Percentiles rank a stretch among this genome's conserved stretches.
Evolutionary conservation across 2,113 vertebrate genomes (phyloP).

Genomic region (Sorex fumeus): DNA sequence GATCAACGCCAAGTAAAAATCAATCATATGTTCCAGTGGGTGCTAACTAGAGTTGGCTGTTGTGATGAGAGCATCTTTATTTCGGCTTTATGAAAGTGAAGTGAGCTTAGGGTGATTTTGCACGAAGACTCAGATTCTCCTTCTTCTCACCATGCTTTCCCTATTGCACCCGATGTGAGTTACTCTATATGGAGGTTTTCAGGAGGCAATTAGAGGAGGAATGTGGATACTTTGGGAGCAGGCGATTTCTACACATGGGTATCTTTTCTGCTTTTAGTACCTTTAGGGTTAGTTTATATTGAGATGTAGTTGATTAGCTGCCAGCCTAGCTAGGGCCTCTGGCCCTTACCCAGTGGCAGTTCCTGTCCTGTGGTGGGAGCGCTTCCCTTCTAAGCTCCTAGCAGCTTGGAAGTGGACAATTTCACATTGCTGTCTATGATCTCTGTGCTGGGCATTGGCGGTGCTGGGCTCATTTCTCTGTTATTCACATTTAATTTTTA

Average conservation of each 20-base stretch:
- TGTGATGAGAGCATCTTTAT: not conserved
- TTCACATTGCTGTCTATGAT: not conserved
- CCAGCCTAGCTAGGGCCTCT: not conserved
- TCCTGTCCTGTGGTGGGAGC: not conserved
- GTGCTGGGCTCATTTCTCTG: not conserved
- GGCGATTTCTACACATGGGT: not conserved
- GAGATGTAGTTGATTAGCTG: not conserved
- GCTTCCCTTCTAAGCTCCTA: not conserved
- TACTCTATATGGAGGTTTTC: not conserved
- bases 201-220: not conserved
- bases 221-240: no score
- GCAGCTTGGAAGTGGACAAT: not conserved
- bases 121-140: not conserved
- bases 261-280: not conserved
- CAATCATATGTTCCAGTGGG: not conserved
- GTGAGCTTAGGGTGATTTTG: not conserved
- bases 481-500: not conserved
- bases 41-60: not conserved
- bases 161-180: not conserved
- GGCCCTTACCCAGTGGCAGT: not conserved
- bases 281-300: not conserved
- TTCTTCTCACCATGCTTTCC: not conserved
- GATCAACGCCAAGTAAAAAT: not conserved
- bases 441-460: not conserved
- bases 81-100: conserved; percentile 42